Evolutionary conservation across 2,113 vertebrate genomes (phyloP), one percentile per base, ranked within the genome.

Genomic region (Xiphophorus couchianus): DNA sequence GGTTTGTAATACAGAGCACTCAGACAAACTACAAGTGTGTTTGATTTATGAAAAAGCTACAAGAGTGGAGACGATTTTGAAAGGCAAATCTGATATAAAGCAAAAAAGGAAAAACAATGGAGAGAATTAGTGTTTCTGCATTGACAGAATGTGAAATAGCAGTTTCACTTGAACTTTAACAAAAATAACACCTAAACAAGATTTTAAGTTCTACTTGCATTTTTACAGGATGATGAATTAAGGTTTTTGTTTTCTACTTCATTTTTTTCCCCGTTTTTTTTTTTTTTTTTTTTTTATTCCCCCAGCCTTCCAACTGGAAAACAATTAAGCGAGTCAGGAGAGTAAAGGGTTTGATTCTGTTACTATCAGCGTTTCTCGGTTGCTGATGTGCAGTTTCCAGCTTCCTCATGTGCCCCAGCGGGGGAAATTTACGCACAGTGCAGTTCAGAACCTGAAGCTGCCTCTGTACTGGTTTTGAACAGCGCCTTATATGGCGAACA

Each of bases 301-400:
- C 11, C 67, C 84, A 42, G 15, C 74, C 61, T 76, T 69, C 39
- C 29, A 80, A 85, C 86, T 90, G 81, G 84, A 91, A 91, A 89
- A 92, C 91, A 86, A 91, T 88, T 84, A 89, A 81, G 63, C 22
- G 69, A 69, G 73, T 33, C 8, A 29, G 75, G 78, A 10, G 62
- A 71, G 66, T 60, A 1, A 84, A 77, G 29, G 42, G 61, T 64
- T 62, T 29, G 19, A 67, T 80, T 86, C 76, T 66, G 71, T 62
- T 72, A 66, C 62, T 28, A 84, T 93, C 92, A 92, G 90, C 92
- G 84, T 69, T 86, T 88, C n/a, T 69, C 54, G 25, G 65, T 13
- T 89, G 91, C 91, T 92, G 86, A 92, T 75, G 76, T 80, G 27
- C 73, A 22, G 44, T n/a, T 68, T 87, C 86, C 42, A 14, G 51